A percentile compares a stretch with the other conserved stretches of the same genome.
Evolutionary conservation across 2,797 vertebrate species (phyloP).

Genomic region (Pseudochaenichthys georgianus): DNA sequence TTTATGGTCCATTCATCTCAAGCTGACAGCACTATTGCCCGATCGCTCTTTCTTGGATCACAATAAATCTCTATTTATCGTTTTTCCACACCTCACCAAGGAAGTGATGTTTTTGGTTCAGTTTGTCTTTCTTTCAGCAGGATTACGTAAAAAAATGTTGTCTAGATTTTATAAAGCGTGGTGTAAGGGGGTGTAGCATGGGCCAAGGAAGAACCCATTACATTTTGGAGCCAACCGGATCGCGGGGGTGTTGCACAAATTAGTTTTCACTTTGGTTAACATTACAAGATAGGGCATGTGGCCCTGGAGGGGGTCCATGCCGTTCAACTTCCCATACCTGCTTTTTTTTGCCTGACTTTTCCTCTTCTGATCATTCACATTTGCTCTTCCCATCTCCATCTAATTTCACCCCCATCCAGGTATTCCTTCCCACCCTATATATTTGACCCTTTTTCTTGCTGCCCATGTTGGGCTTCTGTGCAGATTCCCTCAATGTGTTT

Average conservation of each 20-base stretch:
- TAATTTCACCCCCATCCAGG: constrained; percentile 20
- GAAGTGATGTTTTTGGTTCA: too few species aligned
- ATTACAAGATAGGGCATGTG: too few species aligned
- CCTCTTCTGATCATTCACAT: constrained; percentile 28
- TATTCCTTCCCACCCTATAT: neutral
- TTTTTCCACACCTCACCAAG: too few species aligned
- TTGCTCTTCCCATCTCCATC: constrained; percentile 26
- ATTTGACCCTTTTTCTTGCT: constrained; percentile 22
- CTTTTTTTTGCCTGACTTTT: constrained; percentile 4
- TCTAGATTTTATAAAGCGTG: too few species aligned
- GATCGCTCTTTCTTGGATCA: neutral
- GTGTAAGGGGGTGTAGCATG: too few species aligned
- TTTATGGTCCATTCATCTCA: constrained; percentile 43
- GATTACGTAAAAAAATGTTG: too few species aligned
- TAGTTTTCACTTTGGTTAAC: too few species aligned
- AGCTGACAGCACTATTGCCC: constrained; percentile 12
- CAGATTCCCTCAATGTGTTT: constrained; percentile 65
- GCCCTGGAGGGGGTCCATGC: too few species aligned
- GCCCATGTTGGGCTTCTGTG: constrained; percentile 13
- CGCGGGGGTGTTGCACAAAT: too few species aligned
- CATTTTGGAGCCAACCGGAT: too few species aligned
- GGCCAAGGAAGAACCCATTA: too few species aligned
- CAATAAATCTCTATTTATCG: neutral
- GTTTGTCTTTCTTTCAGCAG: too few species aligned
- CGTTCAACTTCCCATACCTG: neutral